These are phyloP conservation scores for Danio tinwini DNA, from an alignment of 2,797 vertebrate species.

Conservation along the genomic window DNA sequence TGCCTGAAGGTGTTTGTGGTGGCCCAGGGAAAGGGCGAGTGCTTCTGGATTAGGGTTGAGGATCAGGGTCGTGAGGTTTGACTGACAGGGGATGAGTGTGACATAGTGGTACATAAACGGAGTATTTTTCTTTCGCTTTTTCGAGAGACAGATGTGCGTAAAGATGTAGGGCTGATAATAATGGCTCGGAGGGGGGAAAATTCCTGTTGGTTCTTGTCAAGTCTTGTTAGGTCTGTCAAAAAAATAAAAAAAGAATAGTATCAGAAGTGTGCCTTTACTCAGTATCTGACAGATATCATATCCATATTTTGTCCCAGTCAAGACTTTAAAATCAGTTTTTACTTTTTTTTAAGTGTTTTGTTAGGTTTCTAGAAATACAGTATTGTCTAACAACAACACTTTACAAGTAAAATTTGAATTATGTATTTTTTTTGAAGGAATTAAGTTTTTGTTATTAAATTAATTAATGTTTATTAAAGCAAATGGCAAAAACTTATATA, in stretches of 20 bases:
- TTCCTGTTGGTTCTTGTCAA: constrained; percentile 30
- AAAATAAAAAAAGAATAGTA: neutral
- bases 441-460: too few relatives aligned
- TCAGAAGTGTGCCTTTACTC: constrained; percentile 10
- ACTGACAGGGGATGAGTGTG: constrained; percentile 41
- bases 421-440: too few relatives aligned
- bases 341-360: too few relatives aligned
- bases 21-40: constrained; percentile 17
- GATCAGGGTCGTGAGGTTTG: constrained; percentile 17
- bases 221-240: constrained; percentile 13
- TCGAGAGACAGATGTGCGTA: constrained; percentile 29
- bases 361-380: too few relatives aligned
- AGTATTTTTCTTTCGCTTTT: constrained; percentile 17
- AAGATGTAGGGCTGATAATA: constrained; percentile 30
- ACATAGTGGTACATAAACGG: constrained; percentile 40
- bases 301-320: too few relatives aligned
- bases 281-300: neutral
- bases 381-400: too few relatives aligned
- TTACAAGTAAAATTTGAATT: too few relatives aligned
- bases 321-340: too few relatives aligned
- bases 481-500: too few relatives aligned
- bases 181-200: constrained; percentile 14
- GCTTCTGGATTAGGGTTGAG: constrained; percentile 24
- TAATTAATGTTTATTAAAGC: too few relatives aligned
- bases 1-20: neutral